Percentiles rank a stretch among this genome's conserved stretches.
Conservation (phyloP, 2,797 vertebrate genomes). For the Sphenodon punctatus region DNA sequence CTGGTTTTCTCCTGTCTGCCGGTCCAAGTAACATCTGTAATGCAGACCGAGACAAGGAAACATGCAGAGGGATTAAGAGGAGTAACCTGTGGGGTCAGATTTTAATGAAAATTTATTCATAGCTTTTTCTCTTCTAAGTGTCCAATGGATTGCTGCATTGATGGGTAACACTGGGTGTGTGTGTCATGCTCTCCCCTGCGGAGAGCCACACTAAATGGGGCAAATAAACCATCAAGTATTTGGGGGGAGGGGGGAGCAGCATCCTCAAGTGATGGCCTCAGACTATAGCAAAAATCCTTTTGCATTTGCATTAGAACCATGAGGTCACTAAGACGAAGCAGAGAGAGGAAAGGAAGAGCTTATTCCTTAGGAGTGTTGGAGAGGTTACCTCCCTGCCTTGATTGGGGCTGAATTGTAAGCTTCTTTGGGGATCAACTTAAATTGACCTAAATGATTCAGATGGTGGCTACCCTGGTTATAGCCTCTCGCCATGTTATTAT, state of each 20-base stretch:
- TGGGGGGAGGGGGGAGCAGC: background rate
- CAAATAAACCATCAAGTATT: accelerated
- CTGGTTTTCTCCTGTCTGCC: background rate
- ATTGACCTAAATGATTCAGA: background rate
- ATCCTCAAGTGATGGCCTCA: accelerated
- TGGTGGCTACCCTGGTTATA: background rate
- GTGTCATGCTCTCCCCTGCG: background rate
- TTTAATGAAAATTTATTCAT: slow-evolving; percentile 50
- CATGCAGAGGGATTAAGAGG: slow-evolving; percentile 11
- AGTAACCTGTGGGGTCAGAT: background rate
- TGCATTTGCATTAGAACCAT: no score
- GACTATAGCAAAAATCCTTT: no score
- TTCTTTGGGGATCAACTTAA: no score
- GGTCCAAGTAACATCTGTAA: background rate
- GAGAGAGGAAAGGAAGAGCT: no score
- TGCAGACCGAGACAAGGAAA: background rate
- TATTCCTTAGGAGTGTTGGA: no score
- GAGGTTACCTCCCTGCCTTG: no score
- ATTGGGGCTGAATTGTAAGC: no score
- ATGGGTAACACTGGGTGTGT: background rate
- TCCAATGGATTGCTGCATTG: slow-evolving; percentile 30
- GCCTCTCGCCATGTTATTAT: background rate
- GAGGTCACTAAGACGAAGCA: no score
- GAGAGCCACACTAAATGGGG: background rate
- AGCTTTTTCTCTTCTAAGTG: background rate